Percentiles rank a stretch among this genome's conserved stretches.
Evolutionary conservation across 2,888 invertebrate genomes (phyloP).

Genomic region (Caenorhabditis sulstoni): DNA sequence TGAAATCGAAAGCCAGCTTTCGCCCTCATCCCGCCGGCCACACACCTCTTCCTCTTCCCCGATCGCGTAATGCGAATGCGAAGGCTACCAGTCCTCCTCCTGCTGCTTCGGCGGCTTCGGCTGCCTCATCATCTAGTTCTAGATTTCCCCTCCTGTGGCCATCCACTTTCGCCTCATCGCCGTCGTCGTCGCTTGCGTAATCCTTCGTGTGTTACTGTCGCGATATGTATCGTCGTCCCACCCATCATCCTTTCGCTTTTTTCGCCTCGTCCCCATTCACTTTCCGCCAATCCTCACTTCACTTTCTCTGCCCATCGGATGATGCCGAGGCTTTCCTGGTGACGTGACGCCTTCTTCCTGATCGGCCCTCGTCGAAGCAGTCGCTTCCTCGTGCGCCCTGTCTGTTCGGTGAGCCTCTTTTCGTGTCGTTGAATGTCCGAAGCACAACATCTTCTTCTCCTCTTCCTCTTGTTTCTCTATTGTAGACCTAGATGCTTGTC

Average conservation of each 20-base stretch:
- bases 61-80: conserved; percentile 49
- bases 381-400: conserved; percentile 19
- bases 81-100: conserved; percentile 40
- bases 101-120: conserved; percentile 25
- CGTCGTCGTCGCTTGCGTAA: conserved; percentile 53
- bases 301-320: conserved; percentile 58
- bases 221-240: conserved; percentile 57
- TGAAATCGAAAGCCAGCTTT: conserved; percentile 51
- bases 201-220: conserved; percentile 53
- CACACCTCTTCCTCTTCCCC: conserved; percentile 28
- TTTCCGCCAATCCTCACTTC: conserved; percentile 56
- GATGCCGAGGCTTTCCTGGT: conserved; percentile 47
- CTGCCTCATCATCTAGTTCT: conserved; percentile 52
- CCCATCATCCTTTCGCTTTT: conserved; percentile 56
- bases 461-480: not conserved
- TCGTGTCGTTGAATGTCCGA: not conserved
- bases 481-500: too few species aligned
- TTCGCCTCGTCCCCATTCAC: conserved; percentile 45
- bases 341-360: conserved; percentile 51
- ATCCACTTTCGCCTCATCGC: conserved; percentile 52
- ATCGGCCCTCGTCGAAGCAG: conserved; percentile 21
- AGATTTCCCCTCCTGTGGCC: conserved; percentile 52
- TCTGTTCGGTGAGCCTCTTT: conserved; percentile 30
- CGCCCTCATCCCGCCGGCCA: conserved; percentile 46
- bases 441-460: not conserved